These are phyloP conservation scores for Anthopleura xanthogrammica DNA, from an alignment of 92 coral and sea anemone genomes.

Conservation along the genomic window DNA sequence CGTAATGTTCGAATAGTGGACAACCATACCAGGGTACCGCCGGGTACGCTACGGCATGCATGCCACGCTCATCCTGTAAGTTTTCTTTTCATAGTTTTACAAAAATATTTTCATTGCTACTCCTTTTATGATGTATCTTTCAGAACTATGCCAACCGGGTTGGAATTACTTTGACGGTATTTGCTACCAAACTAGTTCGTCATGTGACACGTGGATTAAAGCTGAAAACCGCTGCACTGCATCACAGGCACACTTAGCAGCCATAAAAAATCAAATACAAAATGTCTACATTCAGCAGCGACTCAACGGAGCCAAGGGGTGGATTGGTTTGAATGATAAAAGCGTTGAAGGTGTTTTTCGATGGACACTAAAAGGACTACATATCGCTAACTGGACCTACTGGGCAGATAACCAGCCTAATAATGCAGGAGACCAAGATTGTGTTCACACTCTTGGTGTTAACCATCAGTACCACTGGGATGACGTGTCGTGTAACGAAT, in stretches of 20 bases:
- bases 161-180: slow-evolving; percentile 72
- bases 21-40: too few relatives aligned
- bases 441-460: slow-evolving; percentile 59
- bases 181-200: slow-evolving; percentile 55
- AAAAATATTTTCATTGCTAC: too few relatives aligned
- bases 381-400: neutral
- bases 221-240: slow-evolving; percentile 41
- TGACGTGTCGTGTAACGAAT: slow-evolving; percentile 51
- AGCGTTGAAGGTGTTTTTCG: slow-evolving; percentile 34
- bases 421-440: slow-evolving; percentile 36
- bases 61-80: too few relatives aligned
- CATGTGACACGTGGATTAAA: slow-evolving; percentile 55
- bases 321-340: slow-evolving; percentile 56
- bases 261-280: slow-evolving; percentile 40
- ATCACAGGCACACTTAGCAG: slow-evolving; percentile 37
- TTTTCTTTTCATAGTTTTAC: too few relatives aligned
- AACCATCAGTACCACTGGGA: slow-evolving; percentile 48
- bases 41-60: too few relatives aligned
- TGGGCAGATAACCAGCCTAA: slow-evolving; percentile 41
- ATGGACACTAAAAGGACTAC: slow-evolving; percentile 14
- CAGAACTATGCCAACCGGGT: slow-evolving; percentile 57
- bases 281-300: slow-evolving; percentile 59
- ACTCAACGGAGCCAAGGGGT: slow-evolving; percentile 52
- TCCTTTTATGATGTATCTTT: neutral
- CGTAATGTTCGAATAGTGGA: too few relatives aligned